Percentiles rank a stretch among this genome's conserved stretches.
Conservation (phyloP, 2,113 vertebrate species). For the Hydropotes inermis region DNA sequence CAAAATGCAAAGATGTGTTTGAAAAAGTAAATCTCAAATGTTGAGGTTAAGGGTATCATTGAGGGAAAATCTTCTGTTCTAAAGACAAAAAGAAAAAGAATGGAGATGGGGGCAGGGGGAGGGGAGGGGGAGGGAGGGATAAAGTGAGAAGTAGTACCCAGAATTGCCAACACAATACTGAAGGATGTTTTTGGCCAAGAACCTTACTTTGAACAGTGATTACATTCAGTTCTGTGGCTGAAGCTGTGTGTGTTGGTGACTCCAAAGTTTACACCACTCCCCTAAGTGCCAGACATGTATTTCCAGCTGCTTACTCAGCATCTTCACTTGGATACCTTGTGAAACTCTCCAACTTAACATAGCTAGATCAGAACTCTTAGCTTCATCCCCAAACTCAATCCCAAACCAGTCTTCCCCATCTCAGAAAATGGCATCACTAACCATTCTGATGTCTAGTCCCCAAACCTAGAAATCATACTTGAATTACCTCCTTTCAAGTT, state of each 20-base stretch:
- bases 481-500: neutral
- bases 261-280: neutral
- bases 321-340: neutral
- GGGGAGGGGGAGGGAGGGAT: too few species aligned
- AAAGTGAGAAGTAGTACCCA: neutral
- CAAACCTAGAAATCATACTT: neutral
- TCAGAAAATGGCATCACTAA: neutral
- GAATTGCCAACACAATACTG: neutral
- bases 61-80: neutral
- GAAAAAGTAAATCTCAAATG: neutral
- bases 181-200: neutral
- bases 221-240: neutral
- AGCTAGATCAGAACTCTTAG: neutral
- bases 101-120: fast-evolving
- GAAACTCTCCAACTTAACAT: neutral
- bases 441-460: neutral
- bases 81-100: neutral
- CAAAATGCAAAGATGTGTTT: neutral
- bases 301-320: neutral
- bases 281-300: neutral
- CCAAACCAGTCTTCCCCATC: neutral
- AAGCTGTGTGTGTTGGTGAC: neutral
- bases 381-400: neutral
- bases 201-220: neutral
- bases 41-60: neutral